Conservation (phyloP, 2,113 vertebrate genomes). For the Carassius gibelio region DNA sequence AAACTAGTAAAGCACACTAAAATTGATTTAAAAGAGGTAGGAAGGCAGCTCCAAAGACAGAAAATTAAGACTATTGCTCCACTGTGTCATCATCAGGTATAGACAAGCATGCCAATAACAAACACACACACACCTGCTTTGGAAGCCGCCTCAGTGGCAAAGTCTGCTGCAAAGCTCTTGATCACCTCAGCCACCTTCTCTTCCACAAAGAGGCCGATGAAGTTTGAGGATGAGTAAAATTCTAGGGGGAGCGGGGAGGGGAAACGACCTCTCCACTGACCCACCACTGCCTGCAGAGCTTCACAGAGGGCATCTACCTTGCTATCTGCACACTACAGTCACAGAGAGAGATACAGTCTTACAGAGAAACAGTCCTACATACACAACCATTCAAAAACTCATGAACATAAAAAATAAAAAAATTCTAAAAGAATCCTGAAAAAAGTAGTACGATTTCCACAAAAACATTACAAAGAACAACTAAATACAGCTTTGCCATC, state of each 20-base stretch:
- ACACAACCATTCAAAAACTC: background rate
- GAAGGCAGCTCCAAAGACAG: background rate
- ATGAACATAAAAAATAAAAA: background rate
- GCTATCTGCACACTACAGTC: conserved; percentile 87
- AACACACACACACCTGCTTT: conserved; percentile 80
- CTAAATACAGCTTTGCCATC: background rate
- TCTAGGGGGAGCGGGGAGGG: conserved; percentile 88
- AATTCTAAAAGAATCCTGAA: background rate
- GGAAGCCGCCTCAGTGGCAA: conserved; percentile 84
- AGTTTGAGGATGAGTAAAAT: conserved; percentile 93
- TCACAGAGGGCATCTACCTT: conserved; percentile 91
- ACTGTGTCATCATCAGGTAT: conserved; percentile 2
- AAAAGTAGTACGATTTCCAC: background rate
- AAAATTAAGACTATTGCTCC: background rate
- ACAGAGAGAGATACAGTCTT: conserved; percentile 20
- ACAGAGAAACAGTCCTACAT: background rate
- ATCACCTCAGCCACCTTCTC: conserved; percentile 92
- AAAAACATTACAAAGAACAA: background rate
- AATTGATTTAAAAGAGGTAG: background rate
- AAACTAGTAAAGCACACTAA: background rate
- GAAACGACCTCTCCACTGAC: conserved; percentile 89
- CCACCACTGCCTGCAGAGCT: conserved; percentile 85
- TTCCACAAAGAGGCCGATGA: conserved; percentile 96
- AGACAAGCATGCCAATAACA: background rate
- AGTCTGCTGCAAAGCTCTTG: conserved; percentile 93